phyloP scores from a whole-genome alignment of 2,888 invertebrate species.

The Notodonta ziczac region DNA sequence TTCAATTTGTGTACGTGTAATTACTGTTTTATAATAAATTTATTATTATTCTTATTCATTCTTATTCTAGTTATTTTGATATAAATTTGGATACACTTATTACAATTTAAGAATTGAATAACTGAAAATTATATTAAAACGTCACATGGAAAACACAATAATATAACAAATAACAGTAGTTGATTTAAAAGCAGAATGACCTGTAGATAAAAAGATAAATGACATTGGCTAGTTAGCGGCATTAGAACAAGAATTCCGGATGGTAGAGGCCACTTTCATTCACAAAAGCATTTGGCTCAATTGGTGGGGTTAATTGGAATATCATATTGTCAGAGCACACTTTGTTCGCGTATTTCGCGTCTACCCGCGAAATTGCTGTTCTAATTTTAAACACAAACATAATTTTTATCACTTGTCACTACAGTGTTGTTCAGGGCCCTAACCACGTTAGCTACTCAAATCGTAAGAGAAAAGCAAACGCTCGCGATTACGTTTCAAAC shows the following conservation, averaged over 20 bases:
- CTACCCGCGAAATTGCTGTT: background rate
- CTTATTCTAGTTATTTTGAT: no score
- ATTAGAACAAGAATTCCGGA: background rate
- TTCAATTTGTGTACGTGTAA: no score
- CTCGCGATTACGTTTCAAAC: no score
- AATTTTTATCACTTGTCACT: background rate
- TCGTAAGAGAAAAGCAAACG: no score
- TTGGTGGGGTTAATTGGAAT: constrained; percentile 4
- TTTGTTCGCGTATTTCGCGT: background rate
- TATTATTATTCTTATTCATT: no score
- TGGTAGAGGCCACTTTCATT: constrained; percentile 4
- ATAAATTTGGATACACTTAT: no score
- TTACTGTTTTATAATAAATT: no score
- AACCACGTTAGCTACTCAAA: no score
- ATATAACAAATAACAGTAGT: background rate
- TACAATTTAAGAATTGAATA: no score
- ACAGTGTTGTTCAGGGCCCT: background rate
- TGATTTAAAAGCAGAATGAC: background rate
- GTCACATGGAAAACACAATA: no score
- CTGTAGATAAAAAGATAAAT: background rate
- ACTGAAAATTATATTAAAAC: no score
- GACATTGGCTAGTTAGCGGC: background rate
- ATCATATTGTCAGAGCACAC: background rate
- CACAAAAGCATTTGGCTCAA: constrained; percentile 3
- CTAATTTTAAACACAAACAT: constrained; percentile 1